Evolutionary conservation across 2,797 vertebrate genomes (phyloP).

Genomic region (Knipowitschia caucasica): DNA sequence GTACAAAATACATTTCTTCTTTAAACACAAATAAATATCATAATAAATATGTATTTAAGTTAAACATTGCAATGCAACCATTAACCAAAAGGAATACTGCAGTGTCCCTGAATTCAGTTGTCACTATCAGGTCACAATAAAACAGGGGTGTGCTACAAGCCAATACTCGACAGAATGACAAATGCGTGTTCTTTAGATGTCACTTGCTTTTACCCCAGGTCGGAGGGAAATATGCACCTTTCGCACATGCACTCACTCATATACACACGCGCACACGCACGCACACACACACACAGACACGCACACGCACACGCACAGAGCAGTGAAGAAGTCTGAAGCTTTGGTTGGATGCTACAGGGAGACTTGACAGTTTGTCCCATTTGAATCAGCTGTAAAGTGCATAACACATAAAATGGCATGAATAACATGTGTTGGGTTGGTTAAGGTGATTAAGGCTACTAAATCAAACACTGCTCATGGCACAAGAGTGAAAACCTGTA

Average conservation of each 20-base stretch:
- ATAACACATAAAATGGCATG: slow-evolving; percentile 73
- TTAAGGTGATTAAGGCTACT: slow-evolving; percentile 66
- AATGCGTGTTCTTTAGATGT: slow-evolving; percentile 50
- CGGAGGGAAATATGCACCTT: slow-evolving; percentile 32
- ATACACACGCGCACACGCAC: slow-evolving; percentile 7
- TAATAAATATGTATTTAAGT: slow-evolving; percentile 82
- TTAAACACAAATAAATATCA: slow-evolving; percentile 80
- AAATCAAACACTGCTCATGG: slow-evolving; percentile 65
- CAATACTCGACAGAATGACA: slow-evolving; percentile 5
- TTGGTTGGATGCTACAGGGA: slow-evolving; percentile 82
- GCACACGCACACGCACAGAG: slow-evolving; percentile 23
- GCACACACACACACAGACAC: slow-evolving; percentile 18
- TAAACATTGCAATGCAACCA: slow-evolving; percentile 71
- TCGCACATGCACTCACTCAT: too few relatives aligned
- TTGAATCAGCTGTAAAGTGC: slow-evolving; percentile 81
- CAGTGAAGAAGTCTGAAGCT: slow-evolving; percentile 72
- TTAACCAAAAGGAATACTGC: slow-evolving; percentile 78
- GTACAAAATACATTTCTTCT: slow-evolving; percentile 80
- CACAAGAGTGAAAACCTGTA: slow-evolving; percentile 42
- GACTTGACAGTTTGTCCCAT: slow-evolving; percentile 58
- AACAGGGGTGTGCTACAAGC: slow-evolving; percentile 25
- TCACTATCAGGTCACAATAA: slow-evolving; percentile 46
- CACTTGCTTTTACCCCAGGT: slow-evolving; percentile 47
- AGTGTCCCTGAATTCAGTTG: slow-evolving; percentile 75
- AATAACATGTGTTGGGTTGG: slow-evolving; percentile 68